Conservation (phyloP, 2,113 vertebrate species). For the Ploceus nigricollis region DNA sequence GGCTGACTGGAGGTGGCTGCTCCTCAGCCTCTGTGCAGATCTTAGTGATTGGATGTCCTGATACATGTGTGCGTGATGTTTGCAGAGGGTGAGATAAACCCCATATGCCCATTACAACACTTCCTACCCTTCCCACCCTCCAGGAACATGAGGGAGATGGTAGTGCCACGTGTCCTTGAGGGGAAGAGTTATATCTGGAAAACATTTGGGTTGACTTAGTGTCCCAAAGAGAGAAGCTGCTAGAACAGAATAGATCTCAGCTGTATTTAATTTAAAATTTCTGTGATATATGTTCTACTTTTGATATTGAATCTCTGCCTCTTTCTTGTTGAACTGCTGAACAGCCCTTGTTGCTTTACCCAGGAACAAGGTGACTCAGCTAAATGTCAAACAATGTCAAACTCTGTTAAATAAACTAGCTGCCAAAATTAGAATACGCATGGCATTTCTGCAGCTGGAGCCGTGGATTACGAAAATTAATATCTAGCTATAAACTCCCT, state of each 20-base stretch:
- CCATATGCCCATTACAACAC: background rate
- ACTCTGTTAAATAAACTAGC: constrained; percentile 36
- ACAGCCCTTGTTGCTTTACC: constrained; percentile 35
- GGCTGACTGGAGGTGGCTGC: background rate
- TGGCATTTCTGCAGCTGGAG: constrained; percentile 30
- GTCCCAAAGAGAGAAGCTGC: constrained; percentile 18
- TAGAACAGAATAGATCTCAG: background rate
- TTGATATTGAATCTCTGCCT: background rate
- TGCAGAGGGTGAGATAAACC: background rate
- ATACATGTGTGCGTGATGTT: background rate
- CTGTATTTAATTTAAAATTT: constrained; percentile 25
- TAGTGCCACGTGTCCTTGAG: background rate
- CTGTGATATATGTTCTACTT: constrained; percentile 19
- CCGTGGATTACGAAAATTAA: background rate
- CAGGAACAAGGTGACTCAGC: constrained; percentile 43
- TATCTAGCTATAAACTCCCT: constrained; percentile 12
- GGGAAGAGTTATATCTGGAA: background rate
- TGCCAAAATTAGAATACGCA: constrained; percentile 34
- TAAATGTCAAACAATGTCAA: constrained; percentile 54
- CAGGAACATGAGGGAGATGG: background rate
- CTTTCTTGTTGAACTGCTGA: constrained; percentile 29
- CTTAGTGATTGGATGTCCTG: background rate
- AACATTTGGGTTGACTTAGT: constrained; percentile 17
- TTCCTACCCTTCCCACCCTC: background rate
- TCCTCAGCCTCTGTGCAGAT: background rate